Base-by-base conservation (phyloP, 2,113 vertebrate species). In the Grantiella picta region DNA sequence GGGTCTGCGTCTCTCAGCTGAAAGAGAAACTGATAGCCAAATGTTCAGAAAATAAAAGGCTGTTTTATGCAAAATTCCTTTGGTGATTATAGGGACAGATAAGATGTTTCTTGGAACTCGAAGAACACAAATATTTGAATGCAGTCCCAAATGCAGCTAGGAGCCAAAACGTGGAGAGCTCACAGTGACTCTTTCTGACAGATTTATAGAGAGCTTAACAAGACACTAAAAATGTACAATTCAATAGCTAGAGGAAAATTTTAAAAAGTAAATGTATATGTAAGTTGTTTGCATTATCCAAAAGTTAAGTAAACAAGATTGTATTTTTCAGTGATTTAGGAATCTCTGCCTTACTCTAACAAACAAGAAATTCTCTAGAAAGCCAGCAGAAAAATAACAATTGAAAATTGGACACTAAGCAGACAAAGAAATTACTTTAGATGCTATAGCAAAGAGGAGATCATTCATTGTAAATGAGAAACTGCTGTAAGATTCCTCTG, bases 81-180 rank as follows among this genome's bases (percentile, higher is more conserved):
- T 40, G 86, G 80, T 80, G 92, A 92, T 95, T 72, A 28, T 40
- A 76, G 53, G 53, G 70, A 71, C 63, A 94, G 92, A 95, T 92
- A 96, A 96, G 82, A 89, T 78, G 59, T 85, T 96, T 91, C 93
- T 92, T 92, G 86, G 88, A 96, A 94, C 79, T 86, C 36, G 44
- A 83, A 64, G 79, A 86, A 65, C 68, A 75, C 8, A n/a, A 80
- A 91, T 90, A 92, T 75, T 96, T 96, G 94, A 94, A 82, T 4
- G 3, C 19, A 24, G 20, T 83, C 90, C 68, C 88, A 93, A 71
- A 71, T 5, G 57, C 36, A 85, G 56, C 36, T 65, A 77, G 65
- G 40, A 85, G 77, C 66, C 90, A 93, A 86, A 95, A 68, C 52
- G 57, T 2, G 35, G 71, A 81, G 35, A 90, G 68, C 42, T 89